Evolutionary conservation across 2,113 vertebrate species (phyloP).

Genomic region (Pseudopodoces humilis): DNA sequence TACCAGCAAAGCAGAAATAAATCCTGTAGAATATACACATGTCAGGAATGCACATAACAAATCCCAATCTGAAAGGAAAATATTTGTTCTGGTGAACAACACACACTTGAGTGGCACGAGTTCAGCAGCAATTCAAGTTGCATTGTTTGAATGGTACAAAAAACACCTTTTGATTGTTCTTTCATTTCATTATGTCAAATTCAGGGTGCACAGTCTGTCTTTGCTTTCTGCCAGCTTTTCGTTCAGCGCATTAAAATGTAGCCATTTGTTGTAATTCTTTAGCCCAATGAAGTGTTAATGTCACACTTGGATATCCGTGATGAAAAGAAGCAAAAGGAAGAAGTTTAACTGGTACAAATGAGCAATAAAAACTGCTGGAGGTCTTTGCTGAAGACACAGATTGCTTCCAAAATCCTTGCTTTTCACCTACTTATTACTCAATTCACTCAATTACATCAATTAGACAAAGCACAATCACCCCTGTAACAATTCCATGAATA

Average conservation of each 20-base stretch:
- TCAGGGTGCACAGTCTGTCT: neutral
- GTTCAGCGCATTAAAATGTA: neutral
- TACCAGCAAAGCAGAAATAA: neutral
- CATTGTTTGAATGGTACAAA: neutral
- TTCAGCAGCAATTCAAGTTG: neutral
- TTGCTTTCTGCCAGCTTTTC: neutral
- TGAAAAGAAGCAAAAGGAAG: neutral
- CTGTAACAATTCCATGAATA: neutral
- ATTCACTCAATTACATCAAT: neutral
- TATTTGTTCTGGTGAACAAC: neutral
- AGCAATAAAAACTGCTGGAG: conserved; percentile 11
- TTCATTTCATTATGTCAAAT: neutral
- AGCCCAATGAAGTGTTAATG: neutral
- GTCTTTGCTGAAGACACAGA: neutral
- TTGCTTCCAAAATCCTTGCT: neutral
- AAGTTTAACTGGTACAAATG: neutral
- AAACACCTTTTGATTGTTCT: neutral
- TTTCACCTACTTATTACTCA: neutral
- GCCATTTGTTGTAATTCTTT: neutral
- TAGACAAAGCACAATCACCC: neutral
- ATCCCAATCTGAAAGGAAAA: neutral
- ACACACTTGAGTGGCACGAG: neutral
- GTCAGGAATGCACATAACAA: neutral
- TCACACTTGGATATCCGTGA: neutral
- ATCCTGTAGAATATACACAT: neutral